These are phyloP conservation scores for Priapulus caudatus DNA, from an alignment of 2,888 invertebrate genomes.

Conservation along the genomic window DNA sequence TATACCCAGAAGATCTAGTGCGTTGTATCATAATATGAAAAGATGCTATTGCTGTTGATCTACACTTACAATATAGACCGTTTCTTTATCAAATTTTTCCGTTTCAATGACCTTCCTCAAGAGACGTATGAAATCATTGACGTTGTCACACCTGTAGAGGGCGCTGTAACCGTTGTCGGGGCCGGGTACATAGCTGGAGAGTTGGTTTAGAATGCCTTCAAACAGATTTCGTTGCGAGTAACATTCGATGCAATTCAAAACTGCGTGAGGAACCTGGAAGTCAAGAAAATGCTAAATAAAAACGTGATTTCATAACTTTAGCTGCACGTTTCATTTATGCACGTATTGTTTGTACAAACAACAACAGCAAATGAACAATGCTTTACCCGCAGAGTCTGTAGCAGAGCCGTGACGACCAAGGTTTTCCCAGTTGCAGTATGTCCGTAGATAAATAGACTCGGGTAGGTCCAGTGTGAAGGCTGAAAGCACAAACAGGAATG, in stretches of 20 bases:
- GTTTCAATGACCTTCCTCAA: conserved; percentile 22
- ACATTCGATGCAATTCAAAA: conserved; percentile 69
- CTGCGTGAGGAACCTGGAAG: conserved; percentile 39
- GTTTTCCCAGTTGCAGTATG: conserved; percentile 72
- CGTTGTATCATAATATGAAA: too few relatives aligned
- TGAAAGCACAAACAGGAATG: too few relatives aligned
- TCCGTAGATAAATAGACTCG: conserved; percentile 64
- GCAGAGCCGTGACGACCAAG: conserved; percentile 50
- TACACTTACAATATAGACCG: neutral
- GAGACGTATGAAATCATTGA: conserved; percentile 34
- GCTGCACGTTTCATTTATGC: too few relatives aligned
- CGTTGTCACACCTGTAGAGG: conserved; percentile 33
- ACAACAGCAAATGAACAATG: too few relatives aligned
- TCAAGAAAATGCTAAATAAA: conserved; percentile 34
- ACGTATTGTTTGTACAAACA: too few relatives aligned
- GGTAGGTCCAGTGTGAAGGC: too few relatives aligned
- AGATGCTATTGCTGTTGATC: too few relatives aligned
- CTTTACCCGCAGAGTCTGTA: conserved; percentile 48
- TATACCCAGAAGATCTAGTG: too few relatives aligned
- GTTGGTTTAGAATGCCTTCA: conserved; percentile 56
- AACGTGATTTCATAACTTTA: too few relatives aligned
- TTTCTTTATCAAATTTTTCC: neutral
- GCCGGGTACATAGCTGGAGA: conserved; percentile 35
- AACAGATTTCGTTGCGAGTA: conserved; percentile 61
- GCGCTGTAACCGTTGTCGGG: conserved; percentile 18